Evolutionary conservation across 2,888 invertebrate genomes (phyloP).

Genomic region (Magallana nippona): DNA sequence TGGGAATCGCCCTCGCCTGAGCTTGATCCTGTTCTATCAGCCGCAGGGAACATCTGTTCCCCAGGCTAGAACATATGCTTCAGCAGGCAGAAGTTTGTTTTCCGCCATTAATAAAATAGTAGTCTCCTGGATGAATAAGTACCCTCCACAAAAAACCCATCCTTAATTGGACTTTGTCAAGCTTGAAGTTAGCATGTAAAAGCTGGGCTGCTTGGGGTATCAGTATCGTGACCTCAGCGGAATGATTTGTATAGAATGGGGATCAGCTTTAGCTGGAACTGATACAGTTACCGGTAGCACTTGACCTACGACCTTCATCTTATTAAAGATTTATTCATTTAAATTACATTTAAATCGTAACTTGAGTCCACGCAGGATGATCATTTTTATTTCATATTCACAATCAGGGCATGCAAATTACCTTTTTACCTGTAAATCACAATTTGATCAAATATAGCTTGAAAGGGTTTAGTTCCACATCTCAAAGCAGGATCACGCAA

Average conservation of each 20-base stretch:
- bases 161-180: conserved; percentile 31
- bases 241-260: conserved; percentile 9
- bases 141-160: conserved; percentile 1
- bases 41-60: conserved; percentile 8
- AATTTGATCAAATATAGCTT: conserved; percentile 35
- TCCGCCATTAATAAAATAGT: conserved; percentile 14
- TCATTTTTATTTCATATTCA: conserved; percentile 16
- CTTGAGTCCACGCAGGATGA: background rate
- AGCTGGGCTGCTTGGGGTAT: conserved; percentile 26
- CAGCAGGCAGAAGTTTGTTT: background rate
- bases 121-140: conserved; percentile 23
- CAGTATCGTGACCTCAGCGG: conserved; percentile 13
- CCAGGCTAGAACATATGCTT: conserved; percentile 19
- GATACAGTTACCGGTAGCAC: conserved; percentile 17
- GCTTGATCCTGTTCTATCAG: conserved; percentile 1
- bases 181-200: conserved; percentile 35
- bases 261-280: conserved; percentile 10
- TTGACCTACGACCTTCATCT: conserved; percentile 23
- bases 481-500: conserved; percentile 9
- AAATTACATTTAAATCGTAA: conserved; percentile 31
- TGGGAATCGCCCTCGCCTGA: background rate
- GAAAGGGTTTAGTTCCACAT: conserved; percentile 12
- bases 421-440: conserved; percentile 31
- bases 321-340: conserved; percentile 36
- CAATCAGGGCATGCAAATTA: conserved; percentile 24